A percentile compares a stretch with the other conserved stretches of the same genome.
Conservation (phyloP, 2,888 invertebrate species). For the Choreutis nemorana region DNA sequence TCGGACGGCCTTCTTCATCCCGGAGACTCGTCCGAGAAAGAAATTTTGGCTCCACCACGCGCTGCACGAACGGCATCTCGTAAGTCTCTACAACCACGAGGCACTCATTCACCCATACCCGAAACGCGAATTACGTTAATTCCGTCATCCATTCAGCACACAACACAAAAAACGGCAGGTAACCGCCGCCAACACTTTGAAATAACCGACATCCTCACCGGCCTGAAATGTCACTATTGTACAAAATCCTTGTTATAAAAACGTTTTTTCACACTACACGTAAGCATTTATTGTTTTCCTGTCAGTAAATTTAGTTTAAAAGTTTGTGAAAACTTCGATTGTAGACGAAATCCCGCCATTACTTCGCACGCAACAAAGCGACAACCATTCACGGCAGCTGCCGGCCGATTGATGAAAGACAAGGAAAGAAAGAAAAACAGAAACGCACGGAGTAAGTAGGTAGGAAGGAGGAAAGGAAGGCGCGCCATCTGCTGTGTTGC, state of each 20-base stretch:
- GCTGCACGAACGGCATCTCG: constrained; percentile 88
- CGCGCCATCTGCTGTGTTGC: too few relatives aligned
- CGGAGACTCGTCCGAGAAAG: constrained; percentile 74
- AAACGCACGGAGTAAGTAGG: too few relatives aligned
- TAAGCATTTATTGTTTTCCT: constrained; percentile 27
- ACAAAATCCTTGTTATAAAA: too few relatives aligned
- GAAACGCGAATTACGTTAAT: constrained; percentile 53
- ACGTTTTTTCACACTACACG: constrained; percentile 18
- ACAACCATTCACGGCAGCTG: constrained; percentile 21
- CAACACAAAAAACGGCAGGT: constrained; percentile 65
- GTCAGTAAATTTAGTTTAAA: constrained; percentile 29
- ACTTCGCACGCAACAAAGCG: constrained; percentile 18
- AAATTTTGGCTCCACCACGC: constrained; percentile 82
- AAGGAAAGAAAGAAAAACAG: too few relatives aligned
- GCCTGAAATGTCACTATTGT: constrained; percentile 55
- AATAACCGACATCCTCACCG: constrained; percentile 63
- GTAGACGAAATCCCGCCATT: constrained; percentile 55
- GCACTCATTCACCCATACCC: constrained; percentile 56
- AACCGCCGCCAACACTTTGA: constrained; percentile 66
- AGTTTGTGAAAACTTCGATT: constrained; percentile 50
- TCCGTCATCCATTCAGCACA: constrained; percentile 60
- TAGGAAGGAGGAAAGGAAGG: too few relatives aligned
- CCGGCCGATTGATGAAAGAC: constrained; percentile 52
- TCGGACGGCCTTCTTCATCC: constrained; percentile 66
- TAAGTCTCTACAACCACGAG: constrained; percentile 29